Evolutionary conservation across 2,797 vertebrate genomes (phyloP).

Genomic region (Chaetodon trifasciatus): DNA sequence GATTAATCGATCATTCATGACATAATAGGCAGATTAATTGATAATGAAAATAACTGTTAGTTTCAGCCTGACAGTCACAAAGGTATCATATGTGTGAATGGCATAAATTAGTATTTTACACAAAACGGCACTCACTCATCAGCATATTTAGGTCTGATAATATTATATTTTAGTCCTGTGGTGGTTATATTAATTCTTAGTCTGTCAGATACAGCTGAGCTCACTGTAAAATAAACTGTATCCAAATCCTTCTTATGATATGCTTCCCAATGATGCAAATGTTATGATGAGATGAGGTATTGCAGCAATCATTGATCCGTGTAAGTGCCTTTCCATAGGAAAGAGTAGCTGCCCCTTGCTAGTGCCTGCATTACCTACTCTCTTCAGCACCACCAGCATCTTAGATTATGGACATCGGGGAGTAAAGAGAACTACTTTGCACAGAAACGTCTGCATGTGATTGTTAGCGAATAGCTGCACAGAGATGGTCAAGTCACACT

Average conservation of each 20-base stretch:
- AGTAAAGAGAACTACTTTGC: slow-evolving; percentile 38
- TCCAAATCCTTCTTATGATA: slow-evolving; percentile 54
- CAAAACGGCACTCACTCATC: not conserved
- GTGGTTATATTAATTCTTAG: not conserved
- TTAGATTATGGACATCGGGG: slow-evolving; percentile 40
- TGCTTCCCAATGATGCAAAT: slow-evolving; percentile 63
- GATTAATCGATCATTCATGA: too few species aligned
- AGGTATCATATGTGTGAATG: not conserved
- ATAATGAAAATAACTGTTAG: not conserved
- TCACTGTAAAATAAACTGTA: slow-evolving; percentile 38
- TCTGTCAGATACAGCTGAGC: slow-evolving; percentile 16
- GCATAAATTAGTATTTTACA: not conserved
- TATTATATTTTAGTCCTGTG: slow-evolving; percentile 3
- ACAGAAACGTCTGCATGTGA: slow-evolving; percentile 40
- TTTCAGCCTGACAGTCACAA: not conserved
- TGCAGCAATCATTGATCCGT: slow-evolving; percentile 81
- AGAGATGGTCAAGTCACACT: slow-evolving; percentile 54
- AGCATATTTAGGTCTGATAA: not conserved
- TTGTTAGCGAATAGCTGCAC: slow-evolving; percentile 42
- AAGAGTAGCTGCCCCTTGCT: slow-evolving; percentile 65
- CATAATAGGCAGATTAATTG: too few species aligned
- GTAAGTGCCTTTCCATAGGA: slow-evolving; percentile 84
- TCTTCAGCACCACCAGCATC: slow-evolving; percentile 58
- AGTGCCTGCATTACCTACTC: slow-evolving; percentile 76
- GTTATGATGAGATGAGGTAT: slow-evolving; percentile 69